phyloP scores from a whole-genome alignment of 2,888 invertebrate genomes.

The Mimachlamys varia region DNA sequence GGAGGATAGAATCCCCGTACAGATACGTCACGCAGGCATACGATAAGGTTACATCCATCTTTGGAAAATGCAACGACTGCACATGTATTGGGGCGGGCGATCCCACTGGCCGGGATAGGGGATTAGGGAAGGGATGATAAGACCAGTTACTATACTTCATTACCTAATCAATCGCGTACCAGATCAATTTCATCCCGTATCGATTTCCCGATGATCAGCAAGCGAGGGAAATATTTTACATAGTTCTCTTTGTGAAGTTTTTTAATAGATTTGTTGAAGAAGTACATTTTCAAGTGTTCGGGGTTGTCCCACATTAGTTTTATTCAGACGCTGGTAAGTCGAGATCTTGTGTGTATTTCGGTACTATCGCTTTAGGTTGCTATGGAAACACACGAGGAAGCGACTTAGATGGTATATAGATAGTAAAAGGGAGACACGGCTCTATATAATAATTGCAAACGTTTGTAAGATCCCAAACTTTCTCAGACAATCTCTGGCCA shows the following conservation, averaged over 20 bases:
- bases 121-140: neutral
- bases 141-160: neutral
- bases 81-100: constrained; percentile 56
- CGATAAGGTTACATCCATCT: constrained; percentile 77
- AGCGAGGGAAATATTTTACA: neutral
- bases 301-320: neutral
- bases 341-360: constrained; percentile 34
- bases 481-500: neutral
- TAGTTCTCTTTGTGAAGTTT: neutral
- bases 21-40: constrained; percentile 59
- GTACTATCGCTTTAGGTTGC: constrained; percentile 29
- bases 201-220: constrained; percentile 7
- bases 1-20: constrained; percentile 57
- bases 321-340: neutral
- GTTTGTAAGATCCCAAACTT: neutral
- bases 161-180: constrained; percentile 17
- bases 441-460: constrained; percentile 23
- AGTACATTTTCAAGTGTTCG: neutral
- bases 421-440: neutral
- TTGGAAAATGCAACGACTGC: constrained; percentile 67
- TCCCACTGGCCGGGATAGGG: constrained; percentile 51
- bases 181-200: neutral
- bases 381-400: constrained; percentile 39
- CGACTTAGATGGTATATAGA: constrained; percentile 40
- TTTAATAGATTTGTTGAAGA: neutral